A percentile compares a stretch with the other conserved stretches of the same genome.
Conservation (phyloP, 2,797 vertebrate genomes). For the Melanotaenia parkinsoni region DNA sequence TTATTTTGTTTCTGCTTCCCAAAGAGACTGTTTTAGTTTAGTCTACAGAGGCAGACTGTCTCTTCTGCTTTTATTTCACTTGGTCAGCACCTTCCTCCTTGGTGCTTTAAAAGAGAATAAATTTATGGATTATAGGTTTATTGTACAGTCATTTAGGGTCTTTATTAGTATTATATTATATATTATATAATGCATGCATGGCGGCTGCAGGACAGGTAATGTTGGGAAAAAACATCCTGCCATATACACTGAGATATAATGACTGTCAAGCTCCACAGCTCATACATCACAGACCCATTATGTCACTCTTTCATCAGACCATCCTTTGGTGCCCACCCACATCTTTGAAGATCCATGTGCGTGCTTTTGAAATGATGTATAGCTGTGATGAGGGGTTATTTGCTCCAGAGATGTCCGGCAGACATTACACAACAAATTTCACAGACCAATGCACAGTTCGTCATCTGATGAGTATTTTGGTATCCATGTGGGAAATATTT, state of each 20-base stretch:
- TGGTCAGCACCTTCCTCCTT: not conserved
- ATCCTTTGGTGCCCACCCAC: slow-evolving; percentile 9
- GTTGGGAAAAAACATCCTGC: too few species aligned
- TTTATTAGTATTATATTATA: too few species aligned
- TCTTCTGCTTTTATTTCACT: slow-evolving; percentile 10
- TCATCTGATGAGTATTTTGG: slow-evolving; percentile 6
- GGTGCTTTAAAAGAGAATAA: not conserved
- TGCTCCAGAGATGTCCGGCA: slow-evolving; percentile 1
- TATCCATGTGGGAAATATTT: not conserved
- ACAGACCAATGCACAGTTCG: not conserved
- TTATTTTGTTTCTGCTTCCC: not conserved
- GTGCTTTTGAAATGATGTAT: slow-evolving; percentile 2
- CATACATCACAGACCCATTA: slow-evolving; percentile 4
- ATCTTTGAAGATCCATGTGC: not conserved
- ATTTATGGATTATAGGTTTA: too few species aligned
- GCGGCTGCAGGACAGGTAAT: too few species aligned
- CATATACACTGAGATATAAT: not conserved
- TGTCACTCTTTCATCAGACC: slow-evolving; percentile 11
- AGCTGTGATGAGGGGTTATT: slow-evolving; percentile 17
- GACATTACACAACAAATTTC: slow-evolving; percentile 16
- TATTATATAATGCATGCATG: too few species aligned
- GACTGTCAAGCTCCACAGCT: not conserved
- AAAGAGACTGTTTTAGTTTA: not conserved
- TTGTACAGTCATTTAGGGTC: too few species aligned
- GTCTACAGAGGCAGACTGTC: not conserved